A percentile compares a stretch with the other conserved stretches of the same genome.
phyloP scores from a whole-genome alignment of 2,888 invertebrate species.

The Cosmia pyralina region DNA sequence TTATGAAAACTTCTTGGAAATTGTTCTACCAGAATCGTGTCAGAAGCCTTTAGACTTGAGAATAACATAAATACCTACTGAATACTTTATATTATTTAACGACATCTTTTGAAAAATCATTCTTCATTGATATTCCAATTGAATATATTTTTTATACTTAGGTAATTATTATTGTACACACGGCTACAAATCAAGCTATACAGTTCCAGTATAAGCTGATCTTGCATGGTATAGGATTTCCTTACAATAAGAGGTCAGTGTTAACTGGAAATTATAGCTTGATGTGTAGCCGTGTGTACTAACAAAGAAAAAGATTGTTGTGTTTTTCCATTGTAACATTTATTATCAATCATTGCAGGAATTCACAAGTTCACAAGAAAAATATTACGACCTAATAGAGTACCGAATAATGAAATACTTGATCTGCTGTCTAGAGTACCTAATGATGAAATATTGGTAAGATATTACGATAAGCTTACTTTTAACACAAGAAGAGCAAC shows the following conservation, averaged over 20 bases:
- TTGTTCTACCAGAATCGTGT: too few species aligned
- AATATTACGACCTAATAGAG: slow-evolving; percentile 96
- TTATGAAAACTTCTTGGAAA: too few species aligned
- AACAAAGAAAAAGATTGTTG: slow-evolving; percentile 1
- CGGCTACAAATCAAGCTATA: too few species aligned
- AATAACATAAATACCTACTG: background rate
- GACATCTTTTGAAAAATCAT: background rate
- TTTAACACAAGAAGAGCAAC: background rate
- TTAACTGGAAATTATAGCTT: too few species aligned
- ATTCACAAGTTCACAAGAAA: slow-evolving; percentile 98
- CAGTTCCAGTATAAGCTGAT: too few species aligned
- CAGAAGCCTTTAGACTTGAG: too few species aligned
- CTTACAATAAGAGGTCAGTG: too few species aligned
- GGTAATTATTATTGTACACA: background rate
- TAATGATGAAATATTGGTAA: slow-evolving; percentile 97
- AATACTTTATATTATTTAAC: background rate
- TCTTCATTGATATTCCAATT: slow-evolving; percentile 1
- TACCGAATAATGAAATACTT: slow-evolving; percentile 98
- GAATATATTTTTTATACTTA: background rate
- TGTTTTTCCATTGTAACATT: slow-evolving; percentile 5
- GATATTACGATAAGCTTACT: slow-evolving; percentile 59
- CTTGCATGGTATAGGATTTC: too few species aligned
- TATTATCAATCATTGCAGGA: slow-evolving; percentile 71
- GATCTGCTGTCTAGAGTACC: slow-evolving; percentile 98
- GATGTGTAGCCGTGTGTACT: too few species aligned